These are phyloP conservation scores for Synanthedon formicaeformis DNA, from an alignment of 2,888 invertebrate species.

Conservation along the genomic window DNA sequence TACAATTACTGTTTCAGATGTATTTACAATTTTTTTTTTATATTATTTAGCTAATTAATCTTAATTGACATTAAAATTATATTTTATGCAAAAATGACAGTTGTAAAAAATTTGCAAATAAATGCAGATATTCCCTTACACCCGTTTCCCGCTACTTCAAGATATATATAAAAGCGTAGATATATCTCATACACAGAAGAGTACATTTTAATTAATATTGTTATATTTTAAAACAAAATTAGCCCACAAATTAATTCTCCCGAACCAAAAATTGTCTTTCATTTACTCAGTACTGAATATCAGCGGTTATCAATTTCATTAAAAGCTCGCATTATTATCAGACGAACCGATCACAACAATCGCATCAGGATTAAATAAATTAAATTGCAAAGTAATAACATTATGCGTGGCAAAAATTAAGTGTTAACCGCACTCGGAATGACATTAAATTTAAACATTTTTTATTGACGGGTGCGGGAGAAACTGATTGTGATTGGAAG, in stretches of 20 bases:
- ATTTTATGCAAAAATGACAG: too few species aligned
- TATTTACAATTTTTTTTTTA: too few species aligned
- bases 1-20: too few species aligned
- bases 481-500: conserved; percentile 56
- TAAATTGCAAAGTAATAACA: conserved; percentile 60
- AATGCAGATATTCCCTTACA: too few species aligned
- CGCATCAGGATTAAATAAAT: conserved; percentile 56
- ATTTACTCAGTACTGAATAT: background rate
- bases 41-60: too few species aligned
- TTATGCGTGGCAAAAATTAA: conserved; percentile 60
- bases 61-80: too few species aligned
- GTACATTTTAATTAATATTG: too few species aligned
- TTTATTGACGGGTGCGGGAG: conserved; percentile 50
- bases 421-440: conserved; percentile 60
- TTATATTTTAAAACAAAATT: too few species aligned
- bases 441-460: conserved; percentile 63
- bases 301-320: conserved; percentile 51
- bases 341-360: conserved; percentile 32
- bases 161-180: too few species aligned
- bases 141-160: too few species aligned
- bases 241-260: background rate
- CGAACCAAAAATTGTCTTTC: background rate
- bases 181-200: too few species aligned
- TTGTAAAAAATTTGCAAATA: too few species aligned
- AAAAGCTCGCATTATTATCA: conserved; percentile 54